Base-by-base conservation (phyloP, 2,797 vertebrate genomes). In the Notoglanidium macrostoma region DNA sequence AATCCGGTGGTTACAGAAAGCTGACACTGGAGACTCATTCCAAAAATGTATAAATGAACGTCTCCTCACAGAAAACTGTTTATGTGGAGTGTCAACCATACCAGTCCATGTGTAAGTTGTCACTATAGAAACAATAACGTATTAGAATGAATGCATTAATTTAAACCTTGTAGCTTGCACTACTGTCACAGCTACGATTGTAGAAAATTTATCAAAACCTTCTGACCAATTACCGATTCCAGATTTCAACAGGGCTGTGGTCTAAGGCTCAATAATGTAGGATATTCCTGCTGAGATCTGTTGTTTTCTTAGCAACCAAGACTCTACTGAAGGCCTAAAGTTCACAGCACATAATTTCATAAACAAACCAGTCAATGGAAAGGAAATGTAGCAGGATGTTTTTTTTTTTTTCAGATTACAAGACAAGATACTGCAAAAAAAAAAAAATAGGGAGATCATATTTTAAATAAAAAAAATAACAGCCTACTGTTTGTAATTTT, bases 331-430 rank as follows among this genome's bases (percentile, higher is more conserved):
- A n/a, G 5, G 5, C 26, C 26, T 72, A 1, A 26, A 40, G 32
- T 32, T 68, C 15, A 68, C 5, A 0, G 67, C 15, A 10, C 21
- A 76, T 51, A n/a, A 76, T 29, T 26, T 17, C 26, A n/a, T 17
- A 54, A 51, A 54, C 73, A 76, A 29, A 76, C n/a, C n/a, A 76
- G 26, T 54, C 1, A 51, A 8, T 44, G n/a, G 49, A n/a, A 74
- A 49, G 40, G 70, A 73, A 73, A 46, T 73, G 70, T 46, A 21
- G 72, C 23, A 74, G 19, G 72, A 74, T 49, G 44, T 74, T 74
- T n/a, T 4, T 12, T 8, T 12, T 1, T 70, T 40, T 73, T 73
- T 21, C 23, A 73, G 35, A 46, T 72, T 44, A 73, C 35, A 73
- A 23, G 68, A 44, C 68, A 44, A 19, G 32, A 19, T 29, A 68